These are phyloP conservation scores for Leiothrix lutea DNA, from an alignment of 2,113 vertebrate species.

Conservation along the genomic window DNA sequence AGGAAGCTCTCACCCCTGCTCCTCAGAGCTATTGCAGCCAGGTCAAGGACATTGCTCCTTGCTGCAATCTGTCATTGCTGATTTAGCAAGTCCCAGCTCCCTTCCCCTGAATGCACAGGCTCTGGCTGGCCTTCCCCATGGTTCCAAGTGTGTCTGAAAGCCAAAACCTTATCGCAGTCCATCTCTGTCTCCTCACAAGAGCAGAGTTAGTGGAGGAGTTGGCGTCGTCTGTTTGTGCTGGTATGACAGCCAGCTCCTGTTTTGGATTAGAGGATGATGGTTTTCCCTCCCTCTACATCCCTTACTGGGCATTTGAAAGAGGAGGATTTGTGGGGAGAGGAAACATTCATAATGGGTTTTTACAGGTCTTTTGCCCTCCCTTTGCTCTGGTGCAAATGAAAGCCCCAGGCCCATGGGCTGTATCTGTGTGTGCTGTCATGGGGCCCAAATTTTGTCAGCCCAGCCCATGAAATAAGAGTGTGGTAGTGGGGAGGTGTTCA, in stretches of 20 bases:
- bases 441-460: neutral
- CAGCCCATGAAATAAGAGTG: neutral
- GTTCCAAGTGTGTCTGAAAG: neutral
- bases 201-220: neutral
- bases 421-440: neutral
- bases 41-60: constrained; percentile 18
- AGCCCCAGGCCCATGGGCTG: neutral
- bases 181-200: neutral
- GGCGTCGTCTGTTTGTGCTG: neutral
- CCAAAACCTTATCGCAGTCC: neutral
- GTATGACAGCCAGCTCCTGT: constrained; percentile 39
- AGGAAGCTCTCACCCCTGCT: neutral
- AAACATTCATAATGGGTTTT: neutral
- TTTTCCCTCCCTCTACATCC: neutral
- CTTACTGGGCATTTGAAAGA: neutral
- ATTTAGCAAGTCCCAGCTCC: neutral
- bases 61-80: neutral
- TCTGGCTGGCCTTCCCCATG: neutral
- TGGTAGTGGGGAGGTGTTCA: neutral
- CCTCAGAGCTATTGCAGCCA: neutral
- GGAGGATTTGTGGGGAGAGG: neutral
- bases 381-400: neutral
- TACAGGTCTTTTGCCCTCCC: neutral
- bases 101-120: neutral
- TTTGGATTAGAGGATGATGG: neutral